A percentile compares a stretch with the other conserved stretches of the same genome.
phyloP scores from a whole-genome alignment of 1,140 invertebrate genomes.

The Brachionus asplanchnoidis region DNA sequence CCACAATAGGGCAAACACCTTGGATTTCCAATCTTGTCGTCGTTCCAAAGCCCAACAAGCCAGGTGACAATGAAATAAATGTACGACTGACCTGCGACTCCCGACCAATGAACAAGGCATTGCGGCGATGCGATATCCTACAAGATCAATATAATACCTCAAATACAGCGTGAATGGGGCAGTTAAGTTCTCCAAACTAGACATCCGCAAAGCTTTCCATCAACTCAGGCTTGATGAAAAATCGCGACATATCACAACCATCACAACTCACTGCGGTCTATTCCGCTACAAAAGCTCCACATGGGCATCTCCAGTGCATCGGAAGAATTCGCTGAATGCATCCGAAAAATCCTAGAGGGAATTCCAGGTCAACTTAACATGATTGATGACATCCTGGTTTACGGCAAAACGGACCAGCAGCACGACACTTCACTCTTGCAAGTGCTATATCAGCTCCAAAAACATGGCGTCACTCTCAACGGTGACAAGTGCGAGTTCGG shows the following conservation, averaged over 20 bases:
- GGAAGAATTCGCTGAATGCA: constrained; percentile 44
- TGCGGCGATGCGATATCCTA: not conserved
- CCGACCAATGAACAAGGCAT: not conserved
- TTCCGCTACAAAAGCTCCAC: constrained; percentile 52
- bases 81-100: not conserved
- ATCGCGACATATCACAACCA: constrained; percentile 52
- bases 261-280: constrained; percentile 55
- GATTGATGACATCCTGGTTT: no score
- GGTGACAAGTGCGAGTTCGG: no score
- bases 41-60: not conserved
- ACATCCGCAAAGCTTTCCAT: not conserved
- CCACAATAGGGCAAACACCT: not conserved
- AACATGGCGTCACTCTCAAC: no score
- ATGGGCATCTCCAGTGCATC: constrained; percentile 51
- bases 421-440: no score
- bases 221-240: not conserved
- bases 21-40: not conserved
- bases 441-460: no score
- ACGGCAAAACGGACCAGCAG: no score
- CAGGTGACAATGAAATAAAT: not conserved
- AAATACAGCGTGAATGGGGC: not conserved
- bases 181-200: not conserved
- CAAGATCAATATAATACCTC: not conserved
- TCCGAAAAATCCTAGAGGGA: constrained; percentile 42
- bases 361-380: constrained; percentile 22